These are phyloP conservation scores for Microtus oregoni DNA, from an alignment of 2,113 vertebrate species.

Conservation along the genomic window DNA sequence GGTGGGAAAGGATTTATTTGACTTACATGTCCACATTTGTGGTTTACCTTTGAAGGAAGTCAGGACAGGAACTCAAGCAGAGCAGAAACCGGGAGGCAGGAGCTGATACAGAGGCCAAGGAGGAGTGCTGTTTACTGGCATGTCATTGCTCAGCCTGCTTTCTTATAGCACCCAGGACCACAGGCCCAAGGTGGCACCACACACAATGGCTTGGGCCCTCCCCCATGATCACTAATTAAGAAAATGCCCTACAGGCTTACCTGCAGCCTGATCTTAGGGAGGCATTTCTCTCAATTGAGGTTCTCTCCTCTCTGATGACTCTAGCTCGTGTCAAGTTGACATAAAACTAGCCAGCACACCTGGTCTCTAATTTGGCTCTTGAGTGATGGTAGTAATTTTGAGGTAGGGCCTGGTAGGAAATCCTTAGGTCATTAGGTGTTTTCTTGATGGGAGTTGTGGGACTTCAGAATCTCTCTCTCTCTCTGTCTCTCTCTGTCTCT, in stretches of 20 bases:
- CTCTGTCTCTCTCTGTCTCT: too few species aligned
- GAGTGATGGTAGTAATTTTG: not conserved
- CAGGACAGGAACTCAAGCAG: not conserved
- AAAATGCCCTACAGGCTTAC: too few species aligned
- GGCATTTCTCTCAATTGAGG: not conserved
- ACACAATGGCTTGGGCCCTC: not conserved
- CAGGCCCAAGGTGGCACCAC: not conserved
- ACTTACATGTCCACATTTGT: not conserved
- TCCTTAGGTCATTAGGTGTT: not conserved
- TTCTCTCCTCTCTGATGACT: not conserved
- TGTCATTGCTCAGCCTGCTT: not conserved
- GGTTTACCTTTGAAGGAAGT: not conserved
- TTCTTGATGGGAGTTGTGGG: not conserved
- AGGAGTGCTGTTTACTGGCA: not conserved
- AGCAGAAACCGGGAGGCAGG: not conserved
- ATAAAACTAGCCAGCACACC: not conserved
- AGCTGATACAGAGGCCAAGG: not conserved
- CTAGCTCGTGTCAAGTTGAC: not conserved
- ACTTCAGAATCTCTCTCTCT: not conserved
- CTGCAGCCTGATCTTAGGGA: not conserved
- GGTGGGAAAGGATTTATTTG: not conserved
- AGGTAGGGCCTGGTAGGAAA: not conserved
- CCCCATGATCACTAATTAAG: not conserved
- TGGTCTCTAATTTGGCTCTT: not conserved
- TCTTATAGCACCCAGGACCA: not conserved